These are phyloP conservation scores for Drosophila fuyamai DNA, from an alignment of 1,140 invertebrate genomes.

Conservation along the genomic window DNA sequence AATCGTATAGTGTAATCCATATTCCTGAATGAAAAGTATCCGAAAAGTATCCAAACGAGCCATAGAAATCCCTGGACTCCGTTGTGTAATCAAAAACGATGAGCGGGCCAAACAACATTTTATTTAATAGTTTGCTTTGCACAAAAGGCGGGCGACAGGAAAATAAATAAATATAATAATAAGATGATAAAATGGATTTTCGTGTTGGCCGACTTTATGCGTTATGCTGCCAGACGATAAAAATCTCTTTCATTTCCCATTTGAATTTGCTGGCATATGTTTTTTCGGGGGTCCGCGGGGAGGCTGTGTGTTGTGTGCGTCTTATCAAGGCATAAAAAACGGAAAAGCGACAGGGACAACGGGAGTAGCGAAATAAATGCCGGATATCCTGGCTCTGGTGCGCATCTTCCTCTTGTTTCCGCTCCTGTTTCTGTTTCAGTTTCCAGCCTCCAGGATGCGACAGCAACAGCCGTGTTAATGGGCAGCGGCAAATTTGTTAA, in stretches of 20 bases:
- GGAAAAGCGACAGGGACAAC: not conserved
- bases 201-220: conserved; percentile 66
- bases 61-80: conserved; percentile 2
- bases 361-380: conserved; percentile 66
- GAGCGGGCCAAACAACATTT: conserved; percentile 38
- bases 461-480: conserved; percentile 53
- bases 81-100: conserved; percentile 23
- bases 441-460: conserved; percentile 6
- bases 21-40: not conserved
- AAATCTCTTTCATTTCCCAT: conserved; percentile 80
- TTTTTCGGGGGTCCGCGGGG: conserved; percentile 9
- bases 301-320: conserved; percentile 16
- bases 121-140: conserved; percentile 44
- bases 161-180: conserved; percentile 72
- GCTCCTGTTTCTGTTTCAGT: not conserved
- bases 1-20: conserved; percentile 2
- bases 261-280: conserved; percentile 68
- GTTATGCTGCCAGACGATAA: conserved; percentile 51
- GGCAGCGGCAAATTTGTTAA: conserved; percentile 60
- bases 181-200: conserved; percentile 77
- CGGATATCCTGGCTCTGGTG: conserved; percentile 64
- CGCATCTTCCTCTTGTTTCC: conserved; percentile 13
- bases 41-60: not conserved
- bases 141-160: not conserved
- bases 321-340: conserved; percentile 59